A percentile compares a stretch with the other conserved stretches of the same genome.
These are phyloP conservation scores for Sarcophaga carnaria DNA, from an alignment of 2,888 invertebrate genomes.

Conservation along the genomic window DNA sequence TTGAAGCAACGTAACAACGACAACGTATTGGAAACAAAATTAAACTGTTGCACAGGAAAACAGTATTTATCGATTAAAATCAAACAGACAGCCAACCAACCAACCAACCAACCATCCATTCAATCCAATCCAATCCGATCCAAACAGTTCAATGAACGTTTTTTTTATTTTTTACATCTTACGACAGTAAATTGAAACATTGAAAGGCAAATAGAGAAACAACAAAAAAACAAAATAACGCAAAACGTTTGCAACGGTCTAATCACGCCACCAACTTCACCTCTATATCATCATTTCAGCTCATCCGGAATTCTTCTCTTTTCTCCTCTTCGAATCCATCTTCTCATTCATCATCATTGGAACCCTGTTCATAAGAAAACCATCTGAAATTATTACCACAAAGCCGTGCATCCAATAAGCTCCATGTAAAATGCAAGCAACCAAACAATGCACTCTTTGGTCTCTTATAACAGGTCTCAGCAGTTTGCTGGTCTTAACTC, in stretches of 20 bases:
- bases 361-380: constrained; percentile 3
- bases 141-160: constrained; percentile 66
- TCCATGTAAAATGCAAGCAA: constrained; percentile 82
- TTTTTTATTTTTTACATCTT: constrained; percentile 29
- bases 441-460: constrained; percentile 78
- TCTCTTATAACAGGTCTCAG: constrained; percentile 76
- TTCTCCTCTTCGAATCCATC: background rate
- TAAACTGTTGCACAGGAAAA: constrained; percentile 67
- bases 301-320: constrained; percentile 63
- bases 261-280: constrained; percentile 16
- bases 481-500: constrained; percentile 68
- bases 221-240: no score
- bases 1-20: constrained; percentile 37
- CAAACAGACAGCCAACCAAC: constrained; percentile 44
- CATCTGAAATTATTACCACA: background rate
- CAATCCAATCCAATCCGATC: background rate
- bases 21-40: background rate
- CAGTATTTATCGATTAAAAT: constrained; percentile 65
- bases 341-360: no score
- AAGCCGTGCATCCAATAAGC: constrained; percentile 61
- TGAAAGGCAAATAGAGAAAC: background rate
- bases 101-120: background rate
- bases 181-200: constrained; percentile 43
- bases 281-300: constrained; percentile 5
- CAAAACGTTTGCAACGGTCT: constrained; percentile 5